phyloP scores from a whole-genome alignment of 1,140 invertebrate genomes.

The Thaumetopoea pityocampa region DNA sequence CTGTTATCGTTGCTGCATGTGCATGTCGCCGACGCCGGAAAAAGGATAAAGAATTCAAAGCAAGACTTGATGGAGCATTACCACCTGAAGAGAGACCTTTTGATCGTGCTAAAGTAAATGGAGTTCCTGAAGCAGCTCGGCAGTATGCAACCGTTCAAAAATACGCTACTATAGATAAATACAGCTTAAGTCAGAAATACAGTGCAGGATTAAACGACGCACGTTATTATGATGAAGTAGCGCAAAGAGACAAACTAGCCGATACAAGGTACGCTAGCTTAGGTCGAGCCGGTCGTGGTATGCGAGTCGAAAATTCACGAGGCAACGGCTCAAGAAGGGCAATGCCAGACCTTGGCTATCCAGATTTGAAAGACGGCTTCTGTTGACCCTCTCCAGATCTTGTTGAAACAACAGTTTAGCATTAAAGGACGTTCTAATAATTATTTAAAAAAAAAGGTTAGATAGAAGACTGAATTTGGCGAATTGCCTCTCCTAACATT shows the following conservation, averaged over 20 bases:
- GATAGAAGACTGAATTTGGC: conserved; percentile 66
- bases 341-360: conserved; percentile 77
- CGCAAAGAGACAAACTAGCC: conserved; percentile 66
- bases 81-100: conserved; percentile 76
- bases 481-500: conserved; percentile 41
- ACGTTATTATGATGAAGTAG: conserved; percentile 69
- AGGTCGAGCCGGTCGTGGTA: conserved; percentile 73
- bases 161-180: conserved; percentile 75
- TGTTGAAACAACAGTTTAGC: conserved; percentile 79
- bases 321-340: conserved; percentile 68
- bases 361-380: conserved; percentile 82
- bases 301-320: conserved; percentile 51
- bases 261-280: conserved; percentile 68
- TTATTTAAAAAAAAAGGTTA: conserved; percentile 35
- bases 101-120: conserved; percentile 77
- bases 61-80: conserved; percentile 67
- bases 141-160: conserved; percentile 71
- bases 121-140: conserved; percentile 67
- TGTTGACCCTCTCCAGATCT: conserved; percentile 83
- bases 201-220: conserved; percentile 73
- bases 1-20: conserved; percentile 77
- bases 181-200: conserved; percentile 74
- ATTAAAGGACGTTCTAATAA: conserved; percentile 22
- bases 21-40: conserved; percentile 75
- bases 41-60: conserved; percentile 79